phyloP scores from a whole-genome alignment of 2,797 vertebrate genomes.

The Tragelaphus oryx region DNA sequence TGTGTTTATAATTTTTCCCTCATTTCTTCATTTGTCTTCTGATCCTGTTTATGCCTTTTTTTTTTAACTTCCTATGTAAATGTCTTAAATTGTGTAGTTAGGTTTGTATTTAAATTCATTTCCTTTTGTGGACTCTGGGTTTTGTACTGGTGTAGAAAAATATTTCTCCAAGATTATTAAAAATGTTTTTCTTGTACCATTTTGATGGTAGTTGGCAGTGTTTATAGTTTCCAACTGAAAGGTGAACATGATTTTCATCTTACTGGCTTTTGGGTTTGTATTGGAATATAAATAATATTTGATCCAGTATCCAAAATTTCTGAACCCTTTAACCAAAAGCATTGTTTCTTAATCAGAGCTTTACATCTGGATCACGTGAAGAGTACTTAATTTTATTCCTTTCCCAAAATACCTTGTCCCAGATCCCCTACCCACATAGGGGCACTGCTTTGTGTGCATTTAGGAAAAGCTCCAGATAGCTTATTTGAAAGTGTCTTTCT shows the following conservation, averaged over 20 bases:
- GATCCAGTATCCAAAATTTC: neutral
- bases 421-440: neutral
- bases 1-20: too few species aligned
- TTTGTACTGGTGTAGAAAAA: slow-evolving; percentile 17
- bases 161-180: neutral
- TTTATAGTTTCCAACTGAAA: neutral
- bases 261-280: neutral
- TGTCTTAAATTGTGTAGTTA: slow-evolving; percentile 3
- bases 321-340: neutral
- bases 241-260: neutral
- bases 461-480: neutral
- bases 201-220: neutral
- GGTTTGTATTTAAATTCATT: slow-evolving; percentile 26
- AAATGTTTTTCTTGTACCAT: neutral
- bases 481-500: neutral
- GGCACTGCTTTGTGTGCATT: neutral
- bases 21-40: too few species aligned
- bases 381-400: neutral
- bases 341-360: neutral
- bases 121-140: neutral
- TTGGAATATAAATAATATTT: neutral
- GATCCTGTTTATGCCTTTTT: too few species aligned
- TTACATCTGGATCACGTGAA: neutral
- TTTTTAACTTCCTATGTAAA: neutral
- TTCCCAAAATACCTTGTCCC: neutral